These are phyloP conservation scores for Leptinotarsa undecemlineata DNA, from an alignment of 1,140 invertebrate species.

Conservation along the genomic window DNA sequence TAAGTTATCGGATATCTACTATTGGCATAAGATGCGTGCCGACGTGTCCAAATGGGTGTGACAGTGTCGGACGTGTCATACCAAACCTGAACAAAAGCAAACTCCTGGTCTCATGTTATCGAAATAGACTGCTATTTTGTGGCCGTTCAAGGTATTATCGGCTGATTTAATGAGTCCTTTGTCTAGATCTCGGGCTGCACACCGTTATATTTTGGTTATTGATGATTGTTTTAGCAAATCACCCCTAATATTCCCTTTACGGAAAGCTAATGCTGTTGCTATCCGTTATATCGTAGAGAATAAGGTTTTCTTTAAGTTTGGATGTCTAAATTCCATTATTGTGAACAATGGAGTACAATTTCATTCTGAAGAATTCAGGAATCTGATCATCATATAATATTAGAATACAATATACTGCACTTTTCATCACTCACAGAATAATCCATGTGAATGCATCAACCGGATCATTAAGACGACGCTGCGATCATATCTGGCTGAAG, in stretches of 20 bases:
- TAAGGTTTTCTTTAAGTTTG: slow-evolving; percentile 25
- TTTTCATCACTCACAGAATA: slow-evolving; percentile 29
- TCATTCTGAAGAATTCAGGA: background rate
- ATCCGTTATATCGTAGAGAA: slow-evolving; percentile 21
- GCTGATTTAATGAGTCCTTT: slow-evolving; percentile 47
- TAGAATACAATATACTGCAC: slow-evolving; percentile 23
- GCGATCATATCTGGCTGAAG: too few species aligned
- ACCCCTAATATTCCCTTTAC: background rate
- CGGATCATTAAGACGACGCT: slow-evolving; percentile 40
- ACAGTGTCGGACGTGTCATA: slow-evolving; percentile 37
- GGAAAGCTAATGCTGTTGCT: background rate
- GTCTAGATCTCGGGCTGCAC: slow-evolving; percentile 2
- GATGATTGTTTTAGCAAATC: background rate
- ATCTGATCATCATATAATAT: slow-evolving; percentile 17
- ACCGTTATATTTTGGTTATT: slow-evolving; percentile 8
- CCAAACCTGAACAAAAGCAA: slow-evolving; percentile 36
- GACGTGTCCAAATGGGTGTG: slow-evolving; percentile 43
- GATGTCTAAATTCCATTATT: slow-evolving; percentile 11
- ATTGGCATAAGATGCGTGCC: slow-evolving; percentile 44
- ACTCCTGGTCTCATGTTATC: slow-evolving; percentile 23
- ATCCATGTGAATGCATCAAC: slow-evolving; percentile 44
- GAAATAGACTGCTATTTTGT: slow-evolving; percentile 33
- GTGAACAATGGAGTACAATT: slow-evolving; percentile 9
- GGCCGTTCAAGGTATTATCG: slow-evolving; percentile 44
- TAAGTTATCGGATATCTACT: slow-evolving; percentile 35